Percentiles rank a stretch among this genome's conserved stretches.
These are phyloP conservation scores for Phalacrocorax carbo DNA, from an alignment of 2,113 vertebrate genomes.

Conservation along the genomic window DNA sequence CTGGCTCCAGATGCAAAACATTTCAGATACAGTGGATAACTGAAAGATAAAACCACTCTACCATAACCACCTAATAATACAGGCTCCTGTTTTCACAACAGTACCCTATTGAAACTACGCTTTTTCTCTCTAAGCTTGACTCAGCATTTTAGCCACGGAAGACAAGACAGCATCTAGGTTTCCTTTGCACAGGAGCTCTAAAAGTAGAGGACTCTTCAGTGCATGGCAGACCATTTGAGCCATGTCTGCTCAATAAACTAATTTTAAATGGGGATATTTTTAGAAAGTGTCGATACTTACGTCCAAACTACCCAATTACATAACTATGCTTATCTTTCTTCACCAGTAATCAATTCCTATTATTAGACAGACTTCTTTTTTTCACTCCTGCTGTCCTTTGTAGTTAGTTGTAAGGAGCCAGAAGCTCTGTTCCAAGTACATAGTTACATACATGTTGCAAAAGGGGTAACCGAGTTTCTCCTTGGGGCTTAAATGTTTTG, in stretches of 20 bases:
- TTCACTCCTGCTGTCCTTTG: neutral
- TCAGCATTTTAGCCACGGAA: neutral
- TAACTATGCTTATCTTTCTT: conserved; percentile 27
- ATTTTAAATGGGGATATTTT: conserved; percentile 41
- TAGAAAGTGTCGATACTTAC: conserved; percentile 31
- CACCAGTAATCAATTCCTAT: neutral
- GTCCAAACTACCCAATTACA: conserved; percentile 14
- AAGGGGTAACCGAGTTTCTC: neutral
- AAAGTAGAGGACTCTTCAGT: neutral
- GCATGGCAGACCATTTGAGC: conserved; percentile 8
- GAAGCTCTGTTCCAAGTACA: neutral
- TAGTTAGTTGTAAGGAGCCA: neutral
- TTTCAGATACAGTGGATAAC: neutral
- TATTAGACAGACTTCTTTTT: neutral
- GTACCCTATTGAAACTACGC: neutral
- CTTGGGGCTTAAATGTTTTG: neutral
- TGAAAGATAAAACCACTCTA: conserved; percentile 22
- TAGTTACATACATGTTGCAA: neutral
- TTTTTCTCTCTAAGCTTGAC: neutral
- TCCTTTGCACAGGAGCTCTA: neutral
- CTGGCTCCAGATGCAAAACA: conserved; percentile 25
- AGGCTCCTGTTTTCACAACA: conserved; percentile 46
- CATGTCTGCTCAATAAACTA: conserved; percentile 45
- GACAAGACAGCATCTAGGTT: neutral
- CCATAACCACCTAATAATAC: neutral